Base-by-base conservation (phyloP, 2,888 invertebrate genomes). In the Agrenia bidenticulata region DNA sequence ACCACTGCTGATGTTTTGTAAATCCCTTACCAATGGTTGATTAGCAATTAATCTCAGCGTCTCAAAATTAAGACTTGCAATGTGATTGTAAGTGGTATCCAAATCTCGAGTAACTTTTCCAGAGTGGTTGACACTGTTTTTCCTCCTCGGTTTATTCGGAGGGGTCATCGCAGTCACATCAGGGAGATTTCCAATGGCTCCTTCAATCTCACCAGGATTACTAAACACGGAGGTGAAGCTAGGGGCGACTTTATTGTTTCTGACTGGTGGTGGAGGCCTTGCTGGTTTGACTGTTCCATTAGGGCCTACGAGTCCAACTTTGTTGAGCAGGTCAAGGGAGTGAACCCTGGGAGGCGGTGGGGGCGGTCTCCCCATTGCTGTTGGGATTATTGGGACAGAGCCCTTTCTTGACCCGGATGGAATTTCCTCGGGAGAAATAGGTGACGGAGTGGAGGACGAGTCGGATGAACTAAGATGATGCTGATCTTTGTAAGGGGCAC, bases 331-430 rank as follows among this genome's bases (percentile, higher is more conserved):
- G 42, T 76, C 76, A 9, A 76, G 66, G 1, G 74, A 73, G 64
- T 75, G 73, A n/a, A 76, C 72, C 51, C 75, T 56, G 39, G 69
- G 69, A n/a, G 76, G 76, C 5, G 76, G 76, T 23, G 76, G 76
- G 21, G 76, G 76, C 11, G 76, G 76, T 17, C 71, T 63, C 45
- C 58, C 63, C 27, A 66, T 39, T 19, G 67, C 64, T 32, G 32
- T 11, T n/a, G n/a, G n/a, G 26, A 45, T 45, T 2, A 11, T 15
- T 5, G 42, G 57, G 60, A 65, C 49, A 11, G 61, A 63, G 23
- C 68, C 66, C 49, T 63, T 66, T 54, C 64, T 68, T 37, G 50
- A 49, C 41, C 62, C 67, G 21, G 61, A 19, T 37, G 55, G 39
- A 19, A 53, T 55, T 51, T 68, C 66, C 24, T 71, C 64, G 7